phyloP scores from a whole-genome alignment of 2,797 vertebrate species.

The Rhadinocentrus ornatus region DNA sequence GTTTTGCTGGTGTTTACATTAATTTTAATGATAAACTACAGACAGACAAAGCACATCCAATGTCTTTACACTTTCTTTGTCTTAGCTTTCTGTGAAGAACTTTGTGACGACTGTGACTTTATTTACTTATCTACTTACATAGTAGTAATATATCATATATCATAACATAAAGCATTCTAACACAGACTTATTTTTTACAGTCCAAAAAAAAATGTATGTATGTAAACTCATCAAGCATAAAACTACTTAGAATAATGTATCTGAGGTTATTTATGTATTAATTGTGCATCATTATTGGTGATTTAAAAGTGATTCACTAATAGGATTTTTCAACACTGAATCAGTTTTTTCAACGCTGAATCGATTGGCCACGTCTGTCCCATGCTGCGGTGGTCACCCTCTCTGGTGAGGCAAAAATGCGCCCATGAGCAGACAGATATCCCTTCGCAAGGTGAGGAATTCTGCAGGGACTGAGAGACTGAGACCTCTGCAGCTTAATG shows the following conservation, averaged over 20 bases:
- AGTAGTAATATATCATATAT: neutral
- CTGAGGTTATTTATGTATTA: neutral
- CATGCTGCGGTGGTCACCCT: constrained; percentile 43
- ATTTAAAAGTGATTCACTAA: neutral
- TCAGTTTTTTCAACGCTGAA: constrained; percentile 35
- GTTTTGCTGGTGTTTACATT: neutral
- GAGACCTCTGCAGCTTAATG: constrained; percentile 66
- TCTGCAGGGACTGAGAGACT: constrained; percentile 75
- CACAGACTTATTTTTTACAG: constrained; percentile 5
- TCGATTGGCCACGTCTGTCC: constrained; percentile 36
- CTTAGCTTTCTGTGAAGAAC: too few species aligned
- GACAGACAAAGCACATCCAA: neutral
- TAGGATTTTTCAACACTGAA: constrained; percentile 36
- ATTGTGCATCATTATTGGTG: neutral
- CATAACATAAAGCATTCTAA: constrained; percentile 3
- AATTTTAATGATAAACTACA: neutral
- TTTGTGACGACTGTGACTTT: too few species aligned
- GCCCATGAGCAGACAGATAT: constrained; percentile 44
- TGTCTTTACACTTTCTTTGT: neutral
- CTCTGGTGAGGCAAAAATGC: constrained; percentile 66
- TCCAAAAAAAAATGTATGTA: neutral
- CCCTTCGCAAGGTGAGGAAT: constrained; percentile 53
- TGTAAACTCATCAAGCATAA: neutral
- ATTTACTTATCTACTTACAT: too few species aligned
- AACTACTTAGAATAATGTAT: neutral